Evolutionary conservation across 1,140 invertebrate species (phyloP).

Genomic region (Cherax quadricarinatus): DNA sequence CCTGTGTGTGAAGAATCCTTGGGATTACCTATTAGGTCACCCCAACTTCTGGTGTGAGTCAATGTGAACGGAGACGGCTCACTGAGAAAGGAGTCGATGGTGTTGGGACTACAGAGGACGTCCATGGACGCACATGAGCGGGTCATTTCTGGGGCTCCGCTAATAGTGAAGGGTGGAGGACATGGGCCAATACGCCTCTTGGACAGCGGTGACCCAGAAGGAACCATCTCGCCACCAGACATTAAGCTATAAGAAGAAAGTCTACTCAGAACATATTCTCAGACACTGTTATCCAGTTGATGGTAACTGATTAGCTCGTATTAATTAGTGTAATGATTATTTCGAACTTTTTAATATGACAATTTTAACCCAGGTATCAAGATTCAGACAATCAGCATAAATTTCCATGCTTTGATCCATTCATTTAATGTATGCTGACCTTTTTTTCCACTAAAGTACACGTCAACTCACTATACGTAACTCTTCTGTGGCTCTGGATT

Average conservation of each 20-base stretch:
- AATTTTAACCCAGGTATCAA: too few species aligned
- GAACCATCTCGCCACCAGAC: constrained; percentile 35
- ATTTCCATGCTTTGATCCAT: too few species aligned
- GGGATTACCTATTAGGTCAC: constrained; percentile 31
- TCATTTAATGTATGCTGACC: too few species aligned
- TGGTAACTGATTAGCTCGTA: not conserved
- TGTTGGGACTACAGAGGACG: constrained; percentile 53
- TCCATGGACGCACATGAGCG: constrained; percentile 61
- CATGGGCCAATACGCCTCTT: constrained; percentile 58
- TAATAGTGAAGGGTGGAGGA: constrained; percentile 60
- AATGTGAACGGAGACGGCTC: constrained; percentile 41
- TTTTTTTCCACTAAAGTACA: too few species aligned
- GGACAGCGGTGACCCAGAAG: constrained; percentile 52
- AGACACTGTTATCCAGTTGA: not conserved
- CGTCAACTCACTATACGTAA: too few species aligned
- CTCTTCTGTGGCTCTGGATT: too few species aligned
- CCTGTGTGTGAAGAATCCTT: not conserved
- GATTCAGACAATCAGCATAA: too few species aligned
- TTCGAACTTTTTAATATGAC: too few species aligned
- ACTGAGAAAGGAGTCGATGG: constrained; percentile 57
- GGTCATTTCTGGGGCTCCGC: constrained; percentile 53
- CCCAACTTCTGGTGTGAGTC: constrained; percentile 58
- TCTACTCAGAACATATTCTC: not conserved
- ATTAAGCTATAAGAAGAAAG: not conserved
- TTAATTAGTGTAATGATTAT: too few species aligned